These are phyloP conservation scores for Monochamus saltuarius DNA, from an alignment of 1,140 invertebrate genomes.

Conservation along the genomic window DNA sequence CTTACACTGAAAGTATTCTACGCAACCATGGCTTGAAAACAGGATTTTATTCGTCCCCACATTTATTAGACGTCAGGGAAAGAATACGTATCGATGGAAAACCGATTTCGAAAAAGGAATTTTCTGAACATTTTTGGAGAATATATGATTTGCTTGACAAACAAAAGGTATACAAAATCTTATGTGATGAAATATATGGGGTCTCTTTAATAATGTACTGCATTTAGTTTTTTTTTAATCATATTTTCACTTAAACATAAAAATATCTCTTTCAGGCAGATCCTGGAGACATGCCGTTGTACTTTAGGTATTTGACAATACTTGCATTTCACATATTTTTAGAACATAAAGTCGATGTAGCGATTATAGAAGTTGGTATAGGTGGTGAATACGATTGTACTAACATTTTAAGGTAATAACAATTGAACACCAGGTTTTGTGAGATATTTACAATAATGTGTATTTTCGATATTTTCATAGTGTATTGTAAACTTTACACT, in stretches of 20 bases:
- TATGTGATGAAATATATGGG: too few relatives aligned
- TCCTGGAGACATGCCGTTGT: conserved; percentile 81
- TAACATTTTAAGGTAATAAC: conserved; percentile 77
- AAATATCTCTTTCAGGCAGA: conserved; percentile 54
- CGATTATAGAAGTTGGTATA: conserved; percentile 95
- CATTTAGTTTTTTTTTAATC: too few relatives aligned
- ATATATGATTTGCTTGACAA: conserved; percentile 68
- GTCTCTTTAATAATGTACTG: too few relatives aligned
- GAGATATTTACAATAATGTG: neutral
- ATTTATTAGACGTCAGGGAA: conserved; percentile 89
- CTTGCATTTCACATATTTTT: conserved; percentile 90
- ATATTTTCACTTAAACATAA: too few relatives aligned
- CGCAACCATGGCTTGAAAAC: conserved; percentile 82
- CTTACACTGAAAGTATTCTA: conserved; percentile 88
- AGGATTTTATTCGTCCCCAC: conserved; percentile 96
- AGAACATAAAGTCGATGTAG: conserved; percentile 86
- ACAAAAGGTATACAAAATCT: conserved; percentile 51
- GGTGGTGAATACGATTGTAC: conserved; percentile 94
- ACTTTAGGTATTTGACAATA: conserved; percentile 93
- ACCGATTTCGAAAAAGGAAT: conserved; percentile 72
- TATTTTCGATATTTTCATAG: conserved; percentile 1
- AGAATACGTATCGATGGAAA: conserved; percentile 86
- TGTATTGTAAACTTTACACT: neutral
- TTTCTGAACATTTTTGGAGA: conserved; percentile 81
- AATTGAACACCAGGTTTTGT: neutral